Evolutionary conservation across 2,797 vertebrate genomes (phyloP), one percentile per base, ranked within the genome.

Genomic region (Takifugu ocellatus): DNA sequence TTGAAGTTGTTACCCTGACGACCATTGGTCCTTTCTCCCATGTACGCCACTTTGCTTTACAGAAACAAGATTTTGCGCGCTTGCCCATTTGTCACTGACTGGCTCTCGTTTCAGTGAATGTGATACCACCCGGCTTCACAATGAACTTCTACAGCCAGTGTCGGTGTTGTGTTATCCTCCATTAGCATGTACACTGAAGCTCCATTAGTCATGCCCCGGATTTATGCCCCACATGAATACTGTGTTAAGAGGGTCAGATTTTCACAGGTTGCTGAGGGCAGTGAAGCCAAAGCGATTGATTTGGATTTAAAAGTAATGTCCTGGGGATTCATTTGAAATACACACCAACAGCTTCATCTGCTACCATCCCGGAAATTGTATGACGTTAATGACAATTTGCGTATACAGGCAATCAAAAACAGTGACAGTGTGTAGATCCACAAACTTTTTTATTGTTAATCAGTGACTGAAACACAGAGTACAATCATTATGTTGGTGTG

Each of bases 221-320:
- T 70, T 66, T 77, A 26, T 72, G 58, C 73, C 70, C 78, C 74
- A 74, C 77, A 79, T 80, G 74, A 66, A 82, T 84, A 84, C 82
- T 77, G 65, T 84, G 82, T 81, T 85, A 81, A 79, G 73, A 82
- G 68, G 79, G 82, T 85, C 72, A 70, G 84, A 90, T 90, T 87
- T 88, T 88, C 81, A 86, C 74, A 78, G 69, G 70, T 74, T 86
- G 77, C 75, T 60, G 55, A 71, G 70, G 63, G 84, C 74, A 72
- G 83, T 87, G 87, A 88, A 91, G 86, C 82, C 80, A 86, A 86
- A 87, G 75, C 79, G 88, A 90, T 90, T 91, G 86, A 90, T 89
- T 88, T 89, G 83, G 89, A 88, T 85, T 78, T n/a, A 71, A 75
- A 71, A 81, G 55, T 74, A 55, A 73, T 26, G 74, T 81, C 21